Base-by-base conservation (phyloP, 2,888 invertebrate species). In the Trimorus sp. region DNA sequence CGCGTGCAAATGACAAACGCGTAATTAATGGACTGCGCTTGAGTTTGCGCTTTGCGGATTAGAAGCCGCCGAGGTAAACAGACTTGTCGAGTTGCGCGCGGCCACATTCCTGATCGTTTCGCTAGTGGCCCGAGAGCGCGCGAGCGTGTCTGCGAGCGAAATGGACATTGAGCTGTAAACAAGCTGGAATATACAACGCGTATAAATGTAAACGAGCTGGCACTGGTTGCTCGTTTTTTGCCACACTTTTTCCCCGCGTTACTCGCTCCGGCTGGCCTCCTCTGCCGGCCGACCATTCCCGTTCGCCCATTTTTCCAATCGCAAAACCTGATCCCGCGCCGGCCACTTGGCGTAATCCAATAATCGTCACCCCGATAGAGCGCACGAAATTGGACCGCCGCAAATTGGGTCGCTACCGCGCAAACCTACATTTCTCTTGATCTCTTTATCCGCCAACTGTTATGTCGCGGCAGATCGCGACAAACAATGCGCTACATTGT, bases 111-210 rank as follows among this genome's bases (percentile, higher is more conserved):
- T 66, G 73, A 53, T 73, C 66, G 56, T 79, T 79, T 66, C 65
- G 56, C 65, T 37, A 38, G 54, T 36, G 48, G 40, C 45, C 42
- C 42, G 73, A 48, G 45, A 26, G 48, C 16, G 49, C 4, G n/a
- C 37, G 48, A 14, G 53, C 9, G 60, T 45, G 54, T 68, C 66
- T 37, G 38, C 45, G 53, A 65, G 42, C 59, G 54, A 79, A 78
- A 62, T 73, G 63, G 60, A 74, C 79, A 79, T 62, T 62, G 63
- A 69, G 79, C 53, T 68, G 74, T 74, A 79, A 79, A 79, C 74
- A 69, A 79, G 74, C 69, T 75, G 45, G 37, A 7, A 75, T 62
- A 49, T 45, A 68, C 79, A 68, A 45, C 66, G 60, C 74, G 69
- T 62, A 15, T 63, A 58, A 63, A 77, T 70, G 69, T 77, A 63